Evolutionary conservation across 2,113 vertebrate genomes (phyloP).

Genomic region (Pluvialis apricaria): DNA sequence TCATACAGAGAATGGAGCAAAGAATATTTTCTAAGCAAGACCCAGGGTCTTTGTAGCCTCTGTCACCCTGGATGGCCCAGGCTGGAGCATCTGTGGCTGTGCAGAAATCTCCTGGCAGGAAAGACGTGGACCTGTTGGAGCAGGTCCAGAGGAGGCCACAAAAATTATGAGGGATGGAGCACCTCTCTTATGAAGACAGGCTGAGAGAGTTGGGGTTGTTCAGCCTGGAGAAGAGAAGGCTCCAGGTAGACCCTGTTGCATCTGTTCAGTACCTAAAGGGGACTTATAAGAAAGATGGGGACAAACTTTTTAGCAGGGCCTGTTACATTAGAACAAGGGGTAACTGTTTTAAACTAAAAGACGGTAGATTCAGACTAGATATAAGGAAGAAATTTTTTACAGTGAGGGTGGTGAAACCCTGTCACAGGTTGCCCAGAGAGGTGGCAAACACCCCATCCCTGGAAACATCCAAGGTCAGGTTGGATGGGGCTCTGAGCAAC

Average conservation of each 20-base stretch:
- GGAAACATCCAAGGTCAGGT: not conserved
- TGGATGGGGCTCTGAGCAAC: not conserved
- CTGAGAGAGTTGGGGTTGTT: not conserved
- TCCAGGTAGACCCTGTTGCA: not conserved
- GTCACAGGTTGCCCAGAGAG: not conserved
- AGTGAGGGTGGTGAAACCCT: not conserved
- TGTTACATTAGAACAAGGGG: not conserved
- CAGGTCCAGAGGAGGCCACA: not conserved
- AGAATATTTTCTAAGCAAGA: not conserved
- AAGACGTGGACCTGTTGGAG: not conserved
- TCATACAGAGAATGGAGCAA: not conserved
- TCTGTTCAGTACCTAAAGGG: not conserved
- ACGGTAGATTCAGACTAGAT: not conserved
- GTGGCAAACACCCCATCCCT: not conserved
- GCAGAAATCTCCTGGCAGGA: not conserved
- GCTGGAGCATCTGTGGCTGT: not conserved
- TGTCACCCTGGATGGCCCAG: not conserved
- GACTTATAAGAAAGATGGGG: not conserved
- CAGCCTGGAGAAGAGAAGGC: not conserved
- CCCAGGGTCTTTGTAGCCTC: not conserved
- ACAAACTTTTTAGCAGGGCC: not conserved
- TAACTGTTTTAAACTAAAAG: not conserved
- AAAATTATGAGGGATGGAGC: not conserved
- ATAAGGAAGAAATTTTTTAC: not conserved
- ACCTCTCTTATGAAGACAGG: not conserved